Evolutionary conservation across 2,888 invertebrate species (phyloP), one percentile per base, ranked within the genome.

Genomic region (Eretmocerus hayati): DNA sequence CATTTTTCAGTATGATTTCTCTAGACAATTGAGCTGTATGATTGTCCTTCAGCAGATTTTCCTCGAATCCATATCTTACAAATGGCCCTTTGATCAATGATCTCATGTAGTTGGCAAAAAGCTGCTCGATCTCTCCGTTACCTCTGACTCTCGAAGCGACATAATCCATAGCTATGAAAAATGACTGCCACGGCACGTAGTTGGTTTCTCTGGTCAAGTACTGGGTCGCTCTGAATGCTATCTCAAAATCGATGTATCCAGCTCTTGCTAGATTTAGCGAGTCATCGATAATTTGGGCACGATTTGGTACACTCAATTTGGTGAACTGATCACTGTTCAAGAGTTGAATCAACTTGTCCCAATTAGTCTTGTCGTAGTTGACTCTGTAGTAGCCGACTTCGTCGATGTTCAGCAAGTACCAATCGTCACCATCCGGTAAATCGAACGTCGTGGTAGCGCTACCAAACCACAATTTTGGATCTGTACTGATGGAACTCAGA

Each of bases 241-340:
- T 77, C 16, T 77, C 76, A 59, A 90, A 90, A 58, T 79, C 77
- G 20, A 90, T 39, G 37, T 81, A 75, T 1, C 86, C 87, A 13
- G 84, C 81, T 11, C 81, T 81, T 20, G 86, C 85, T 19, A 85
- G 73, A 55, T 81, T 83, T 50, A 85, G 76, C 0, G 84, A 79
- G 67, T 95, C 93, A 42, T 88, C 84, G 41, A 95, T 74, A 20
- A 95, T 72, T 63, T 91, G 88, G 1, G 90, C 90, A 22, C 92
- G 75, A 59, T 87, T 90, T 45, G 87, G 73, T 3, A 77, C 73
- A 13, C 85, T 81, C 38, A 93, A 81, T 16, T 62, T 62, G 1
- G 65, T 48, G 55, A 72, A 79, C 5, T 75, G 72, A 1, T 74
- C 71, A 31, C 77, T 76, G 54, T 79, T 76, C 39, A 90, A 70